Base-by-base conservation (phyloP, 1,140 invertebrate species). In the Maniola jurtina region DNA sequence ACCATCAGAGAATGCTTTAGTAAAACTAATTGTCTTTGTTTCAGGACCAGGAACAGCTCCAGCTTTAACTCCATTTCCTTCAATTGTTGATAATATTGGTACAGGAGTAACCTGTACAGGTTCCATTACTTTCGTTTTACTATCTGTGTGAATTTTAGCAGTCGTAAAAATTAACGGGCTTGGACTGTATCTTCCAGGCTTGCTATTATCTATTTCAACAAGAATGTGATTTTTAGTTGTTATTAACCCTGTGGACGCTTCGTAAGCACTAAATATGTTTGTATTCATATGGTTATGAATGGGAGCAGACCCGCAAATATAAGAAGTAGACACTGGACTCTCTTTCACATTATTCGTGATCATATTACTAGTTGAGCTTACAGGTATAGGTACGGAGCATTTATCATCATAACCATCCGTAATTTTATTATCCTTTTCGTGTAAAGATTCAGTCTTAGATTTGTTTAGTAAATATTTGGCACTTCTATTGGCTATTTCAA, bases 131-230 rank as follows among this genome's bases (percentile, higher is more conserved):
- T 83, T 86, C 35, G 75, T 71, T 82, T 86, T 86, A 60, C 68
- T 77, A 64, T 89, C 83, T 9, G 82, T 74, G 54, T 87, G 86
- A 70, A 90, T 90, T 80, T 89, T 90, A 11, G 88, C 88, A 33
- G 88, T 90, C 47, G 88, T 90, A 65, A 90, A 90, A 61, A 90
- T 90, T 59, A 89, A 72, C 10, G 88, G 77, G 67, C 79, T 79
- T 14, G 81, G 71, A 68, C 34, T 83, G 56, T 74, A 79, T 10
- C 54, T 52, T 42, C 60, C 70, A 16, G 71, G 56, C 61, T 81
- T 88, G 61, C 60, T 76, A 14, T 61, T 68, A 58, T 84, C 79
- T 45, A 89, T 81, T 72, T 86, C 86, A 58, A 88, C 79, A 42
- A 88, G 75, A 38, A 87, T 65, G 67, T 83, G 73, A 67, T 54